Base-by-base conservation (phyloP, 2,113 vertebrate species). In the Peromyscus polionotus region DNA sequence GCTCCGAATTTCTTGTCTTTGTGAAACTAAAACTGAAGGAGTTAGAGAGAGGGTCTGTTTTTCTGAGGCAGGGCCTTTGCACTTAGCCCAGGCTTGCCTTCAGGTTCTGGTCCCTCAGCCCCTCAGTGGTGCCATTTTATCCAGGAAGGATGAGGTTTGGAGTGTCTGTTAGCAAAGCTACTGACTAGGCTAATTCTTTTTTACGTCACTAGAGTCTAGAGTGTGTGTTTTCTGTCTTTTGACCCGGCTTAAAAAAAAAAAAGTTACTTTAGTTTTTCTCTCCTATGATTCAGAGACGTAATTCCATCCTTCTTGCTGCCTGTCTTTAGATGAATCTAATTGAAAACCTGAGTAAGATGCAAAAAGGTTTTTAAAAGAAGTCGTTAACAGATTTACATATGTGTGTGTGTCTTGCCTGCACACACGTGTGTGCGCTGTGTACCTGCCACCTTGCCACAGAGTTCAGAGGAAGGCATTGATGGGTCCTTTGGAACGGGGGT, bases 1-100 rank as follows among this genome's bases (percentile, higher is more conserved):
- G 26, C 88, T 93, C 59, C 85, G 42, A 90, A 77, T 70, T 88
- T 93, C 65, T 33, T 95, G n/a, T 67, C 61, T 88, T 91, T 95
- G 33, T 72, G 73, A 70, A 75, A 68, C 83, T 91, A n/a, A 92
- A 91, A 76, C 57, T 39, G 3, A 94, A 91, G 36, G 59, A 36
- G 4, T 80, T 57, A 88, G 68, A 31, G 39, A 92, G 59, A 85
- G 51, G 33, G 85, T 88, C 7, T 36, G 3, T 14, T 48, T 45
- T 67, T 31, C 7, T 24, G 5, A 68, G 20, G 7, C n/a, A 70
- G 45, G 4, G 12, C 19, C 28, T 87, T 70, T 36, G 28, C 16
- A 72, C 6, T 14, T 72, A 88, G 33, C 19, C 65, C 85, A 70
- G 28, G 63, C 45, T 51, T 6, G 65, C 85, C 31, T 70, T 36